Conservation (phyloP, 2,888 invertebrate species). For the Hypomecis atomaria region DNA sequence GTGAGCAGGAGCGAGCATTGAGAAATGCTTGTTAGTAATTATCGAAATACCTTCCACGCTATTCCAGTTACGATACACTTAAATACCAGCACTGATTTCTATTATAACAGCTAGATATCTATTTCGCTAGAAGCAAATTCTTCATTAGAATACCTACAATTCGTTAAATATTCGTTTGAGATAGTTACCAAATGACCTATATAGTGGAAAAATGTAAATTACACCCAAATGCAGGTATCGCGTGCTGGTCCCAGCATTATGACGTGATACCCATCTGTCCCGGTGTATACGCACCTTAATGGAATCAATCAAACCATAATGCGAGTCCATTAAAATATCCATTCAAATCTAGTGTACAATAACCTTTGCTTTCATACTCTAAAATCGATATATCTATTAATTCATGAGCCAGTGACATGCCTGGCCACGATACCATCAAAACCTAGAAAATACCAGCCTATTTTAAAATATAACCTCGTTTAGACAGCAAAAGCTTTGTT, state of each 20-base stretch:
- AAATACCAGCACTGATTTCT: too few relatives aligned
- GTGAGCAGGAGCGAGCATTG: too few relatives aligned
- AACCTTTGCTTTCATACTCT: constrained; percentile 18
- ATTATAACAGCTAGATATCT: not conserved
- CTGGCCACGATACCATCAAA: not conserved
- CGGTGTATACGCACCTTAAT: constrained; percentile 64
- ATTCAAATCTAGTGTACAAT: constrained; percentile 28
- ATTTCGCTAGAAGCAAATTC: too few relatives aligned
- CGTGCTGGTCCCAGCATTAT: constrained; percentile 48
- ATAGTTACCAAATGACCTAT: constrained; percentile 40
- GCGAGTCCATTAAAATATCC: constrained; percentile 46
- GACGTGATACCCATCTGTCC: constrained; percentile 56
- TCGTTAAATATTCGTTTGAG: constrained; percentile 19
- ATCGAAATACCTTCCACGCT: too few relatives aligned
- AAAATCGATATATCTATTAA: constrained; percentile 18
- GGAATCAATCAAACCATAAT: constrained; percentile 71
- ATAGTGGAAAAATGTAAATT: constrained; percentile 48
- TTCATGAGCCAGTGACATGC: not conserved
- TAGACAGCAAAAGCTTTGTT: too few relatives aligned
- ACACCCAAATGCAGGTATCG: constrained; percentile 58
- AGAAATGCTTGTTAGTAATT: too few relatives aligned
- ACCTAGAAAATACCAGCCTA: too few relatives aligned
- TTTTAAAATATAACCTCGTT: not conserved
- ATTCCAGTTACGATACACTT: too few relatives aligned
- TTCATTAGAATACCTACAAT: not conserved